Evolutionary conservation across 2,888 invertebrate species (phyloP).

Genomic region (Pollenia griseotomentosa): DNA sequence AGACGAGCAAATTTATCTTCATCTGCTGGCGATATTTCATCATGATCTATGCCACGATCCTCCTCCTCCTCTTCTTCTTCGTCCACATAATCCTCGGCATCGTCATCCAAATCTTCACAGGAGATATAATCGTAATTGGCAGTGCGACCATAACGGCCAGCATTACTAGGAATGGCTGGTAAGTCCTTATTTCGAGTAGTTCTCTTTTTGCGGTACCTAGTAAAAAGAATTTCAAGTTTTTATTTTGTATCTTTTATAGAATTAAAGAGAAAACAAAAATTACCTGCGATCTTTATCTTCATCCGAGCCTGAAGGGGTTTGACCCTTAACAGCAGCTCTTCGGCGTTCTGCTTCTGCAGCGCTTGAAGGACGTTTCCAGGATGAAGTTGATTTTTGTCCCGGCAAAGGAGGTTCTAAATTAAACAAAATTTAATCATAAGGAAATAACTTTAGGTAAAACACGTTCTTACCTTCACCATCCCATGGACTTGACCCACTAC

Average conservation of each 20-base stretch:
- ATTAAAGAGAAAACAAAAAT: slow-evolving; percentile 31
- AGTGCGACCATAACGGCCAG: slow-evolving; percentile 74
- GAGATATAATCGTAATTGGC: slow-evolving; percentile 83
- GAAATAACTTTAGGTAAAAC: background rate
- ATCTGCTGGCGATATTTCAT: slow-evolving; percentile 80
- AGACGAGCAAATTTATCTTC: slow-evolving; percentile 84
- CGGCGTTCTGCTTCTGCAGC: slow-evolving; percentile 86
- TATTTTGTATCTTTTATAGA: background rate
- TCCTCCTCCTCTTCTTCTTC: slow-evolving; percentile 78
- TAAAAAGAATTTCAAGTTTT: background rate
- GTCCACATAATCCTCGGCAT: slow-evolving; percentile 81
- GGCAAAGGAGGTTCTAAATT: slow-evolving; percentile 74
- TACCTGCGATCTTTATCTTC: slow-evolving; percentile 86
- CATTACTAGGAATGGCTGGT: slow-evolving; percentile 65
- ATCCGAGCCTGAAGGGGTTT: slow-evolving; percentile 85
- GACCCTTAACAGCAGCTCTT: slow-evolving; percentile 76
- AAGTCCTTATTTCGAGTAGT: slow-evolving; percentile 84
- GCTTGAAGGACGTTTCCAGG: slow-evolving; percentile 86
- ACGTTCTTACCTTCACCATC: slow-evolving; percentile 84
- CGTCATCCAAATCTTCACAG: slow-evolving; percentile 81
- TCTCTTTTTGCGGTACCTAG: slow-evolving; percentile 84
- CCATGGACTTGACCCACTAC: slow-evolving; percentile 85
- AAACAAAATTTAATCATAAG: background rate
- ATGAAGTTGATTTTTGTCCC: slow-evolving; percentile 78
- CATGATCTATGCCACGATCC: slow-evolving; percentile 57